These are phyloP conservation scores for Aphyosemion australe DNA, from an alignment of 2,113 vertebrate genomes.

Conservation along the genomic window DNA sequence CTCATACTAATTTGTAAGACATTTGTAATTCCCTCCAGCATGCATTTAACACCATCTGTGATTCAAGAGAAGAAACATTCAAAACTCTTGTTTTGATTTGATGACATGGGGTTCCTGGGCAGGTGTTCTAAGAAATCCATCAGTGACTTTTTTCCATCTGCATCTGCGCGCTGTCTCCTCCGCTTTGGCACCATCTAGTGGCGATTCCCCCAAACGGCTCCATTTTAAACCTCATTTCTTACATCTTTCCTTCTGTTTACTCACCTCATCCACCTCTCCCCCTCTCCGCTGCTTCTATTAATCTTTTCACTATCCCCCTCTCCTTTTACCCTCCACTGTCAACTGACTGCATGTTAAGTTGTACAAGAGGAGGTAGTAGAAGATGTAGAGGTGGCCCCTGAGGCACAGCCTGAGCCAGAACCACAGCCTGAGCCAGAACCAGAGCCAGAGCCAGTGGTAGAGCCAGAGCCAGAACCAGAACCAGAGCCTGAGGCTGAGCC, in stretches of 20 bases:
- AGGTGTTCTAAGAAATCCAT: slow-evolving; percentile 25
- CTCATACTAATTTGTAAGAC: slow-evolving; percentile 66
- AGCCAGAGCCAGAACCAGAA: slow-evolving; percentile 59
- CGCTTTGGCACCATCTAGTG: slow-evolving; percentile 58
- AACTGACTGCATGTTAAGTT: slow-evolving; percentile 72
- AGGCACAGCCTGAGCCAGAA: slow-evolving; percentile 76
- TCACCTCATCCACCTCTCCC: slow-evolving; percentile 15
- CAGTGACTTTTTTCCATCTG: slow-evolving; percentile 41
- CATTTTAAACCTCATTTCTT: slow-evolving; percentile 27
- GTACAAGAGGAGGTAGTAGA: slow-evolving; percentile 78
- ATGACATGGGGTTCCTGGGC: slow-evolving; percentile 9
- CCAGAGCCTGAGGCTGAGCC: slow-evolving; percentile 54
- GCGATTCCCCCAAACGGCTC: slow-evolving; percentile 24
- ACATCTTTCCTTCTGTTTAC: slow-evolving; percentile 16
- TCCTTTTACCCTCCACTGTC: slow-evolving; percentile 26
- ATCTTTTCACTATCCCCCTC: slow-evolving; percentile 63
- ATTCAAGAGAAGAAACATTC: neutral
- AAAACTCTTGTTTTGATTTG: neutral
- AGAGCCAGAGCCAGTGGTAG: slow-evolving; percentile 61
- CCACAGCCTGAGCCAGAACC: slow-evolving; percentile 68
- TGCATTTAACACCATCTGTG: slow-evolving; percentile 49
- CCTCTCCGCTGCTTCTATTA: slow-evolving; percentile 53
- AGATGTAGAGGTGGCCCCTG: slow-evolving; percentile 80
- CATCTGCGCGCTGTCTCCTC: slow-evolving; percentile 45
- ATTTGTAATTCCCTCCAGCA: slow-evolving; percentile 52